phyloP scores from a whole-genome alignment of 2,888 invertebrate genomes.

The Lacanobia wlatinum region DNA sequence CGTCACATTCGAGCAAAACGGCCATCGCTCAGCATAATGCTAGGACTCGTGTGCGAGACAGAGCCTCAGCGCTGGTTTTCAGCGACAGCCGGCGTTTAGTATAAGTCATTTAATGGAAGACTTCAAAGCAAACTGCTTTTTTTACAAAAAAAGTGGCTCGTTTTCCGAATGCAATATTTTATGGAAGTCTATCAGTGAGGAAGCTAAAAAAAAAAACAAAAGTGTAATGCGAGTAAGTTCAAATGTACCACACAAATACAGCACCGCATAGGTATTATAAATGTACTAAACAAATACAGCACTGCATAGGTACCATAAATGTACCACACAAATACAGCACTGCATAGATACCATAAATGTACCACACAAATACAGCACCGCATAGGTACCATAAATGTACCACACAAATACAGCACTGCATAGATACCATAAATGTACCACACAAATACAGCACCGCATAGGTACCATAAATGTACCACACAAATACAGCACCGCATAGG shows the following conservation, averaged over 20 bases:
- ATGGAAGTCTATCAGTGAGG: too few species aligned
- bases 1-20: too few species aligned
- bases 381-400: neutral
- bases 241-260: neutral
- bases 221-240: neutral
- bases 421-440: neutral
- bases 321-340: neutral
- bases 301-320: neutral
- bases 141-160: too few species aligned
- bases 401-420: neutral
- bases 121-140: too few species aligned
- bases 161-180: too few species aligned
- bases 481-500: neutral
- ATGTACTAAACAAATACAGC: neutral
- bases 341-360: neutral
- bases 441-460: neutral
- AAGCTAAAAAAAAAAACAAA: too few species aligned
- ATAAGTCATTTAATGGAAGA: too few species aligned
- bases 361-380: neutral
- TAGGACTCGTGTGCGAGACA: too few species aligned
- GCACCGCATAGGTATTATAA: neutral
- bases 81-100: too few species aligned
- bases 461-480: neutral
- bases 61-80: too few species aligned
- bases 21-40: too few species aligned